Base-by-base conservation (phyloP, 2,888 invertebrate species). In the Stomorhina lunata region DNA sequence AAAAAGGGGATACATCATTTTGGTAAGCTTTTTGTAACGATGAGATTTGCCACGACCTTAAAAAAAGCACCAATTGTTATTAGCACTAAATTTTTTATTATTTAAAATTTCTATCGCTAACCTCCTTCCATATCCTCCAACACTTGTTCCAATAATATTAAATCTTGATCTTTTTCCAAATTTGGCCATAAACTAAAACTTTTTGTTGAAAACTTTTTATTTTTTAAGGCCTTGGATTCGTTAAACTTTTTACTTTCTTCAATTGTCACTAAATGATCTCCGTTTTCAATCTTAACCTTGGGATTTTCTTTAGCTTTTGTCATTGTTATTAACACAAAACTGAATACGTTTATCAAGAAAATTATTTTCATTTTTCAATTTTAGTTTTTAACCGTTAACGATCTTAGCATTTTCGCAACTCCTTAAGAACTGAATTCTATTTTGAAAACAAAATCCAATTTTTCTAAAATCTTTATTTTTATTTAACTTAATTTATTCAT, bases 1-100 rank as follows among this genome's bases (percentile, higher is more conserved):
- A 17, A 95, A 88, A 81, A 95, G 65, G 0, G 95, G 94, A 83
- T 94, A 88, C 72, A 95, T 88, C 84, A 92, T 92, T 86, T 93
- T 94, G 83, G 92, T 92, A 4, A 93, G 88, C 86, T 92, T 92
- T 57, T 90, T 90, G 55, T 89, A 89, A 72, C 89, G 90, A 71
- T 89, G 90, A n/a, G 88, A 85, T 85, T 89, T 88, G 66, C 90
- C 88, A 22, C 90, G 89, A 68, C 87, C 90, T 90, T 59, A 3
- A 45, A 63, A 15, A 34, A 73, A 1, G 12, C 22, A 55, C 25
- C 4, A 12, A 20, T 7, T 22, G 37, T 7, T 20, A 9, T 20
- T 9, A 65, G 27, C 1, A 29, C 1, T n/a, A n/a, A n/a, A n/a
- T n/a, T n/a, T n/a, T 25, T 12, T 15, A 20, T 57, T 25, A 2